These are phyloP conservation scores for Labrus mixtus DNA, from an alignment of 2,113 vertebrate genomes.

Conservation along the genomic window DNA sequence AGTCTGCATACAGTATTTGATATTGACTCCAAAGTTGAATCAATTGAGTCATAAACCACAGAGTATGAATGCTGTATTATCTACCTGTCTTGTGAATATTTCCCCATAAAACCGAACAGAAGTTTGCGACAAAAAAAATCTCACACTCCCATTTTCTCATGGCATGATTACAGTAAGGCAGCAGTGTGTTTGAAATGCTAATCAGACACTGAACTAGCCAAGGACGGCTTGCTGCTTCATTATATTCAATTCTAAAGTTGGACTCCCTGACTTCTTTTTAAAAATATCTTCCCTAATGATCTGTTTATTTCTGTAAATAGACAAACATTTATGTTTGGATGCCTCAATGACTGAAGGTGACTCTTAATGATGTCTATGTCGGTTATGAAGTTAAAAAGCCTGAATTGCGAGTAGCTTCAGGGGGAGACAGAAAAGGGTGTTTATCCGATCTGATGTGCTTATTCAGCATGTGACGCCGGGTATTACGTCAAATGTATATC, in stretches of 20 bases:
- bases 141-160: slow-evolving; percentile 10
- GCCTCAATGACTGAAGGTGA: slow-evolving; percentile 17
- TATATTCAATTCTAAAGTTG: neutral
- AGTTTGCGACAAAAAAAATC: slow-evolving; percentile 9
- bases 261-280: slow-evolving; percentile 2
- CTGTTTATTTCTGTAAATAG: slow-evolving; percentile 9
- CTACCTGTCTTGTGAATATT: neutral
- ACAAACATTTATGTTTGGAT: neutral
- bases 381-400: slow-evolving; percentile 3
- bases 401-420: neutral
- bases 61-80: neutral
- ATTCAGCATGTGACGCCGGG: slow-evolving; percentile 50
- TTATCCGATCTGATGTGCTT: slow-evolving; percentile 29
- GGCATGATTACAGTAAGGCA: slow-evolving; percentile 22
- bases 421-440: neutral
- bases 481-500: neutral
- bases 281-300: slow-evolving; percentile 7
- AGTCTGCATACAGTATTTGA: neutral
- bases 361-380: slow-evolving; percentile 5
- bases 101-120: neutral
- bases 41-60: neutral
- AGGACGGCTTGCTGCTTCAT: slow-evolving; percentile 1
- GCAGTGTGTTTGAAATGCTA: slow-evolving; percentile 42
- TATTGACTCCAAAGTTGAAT: neutral
- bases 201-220: slow-evolving; percentile 20